phyloP scores from a whole-genome alignment of 2,888 invertebrate species.

The Aphodius granarius region DNA sequence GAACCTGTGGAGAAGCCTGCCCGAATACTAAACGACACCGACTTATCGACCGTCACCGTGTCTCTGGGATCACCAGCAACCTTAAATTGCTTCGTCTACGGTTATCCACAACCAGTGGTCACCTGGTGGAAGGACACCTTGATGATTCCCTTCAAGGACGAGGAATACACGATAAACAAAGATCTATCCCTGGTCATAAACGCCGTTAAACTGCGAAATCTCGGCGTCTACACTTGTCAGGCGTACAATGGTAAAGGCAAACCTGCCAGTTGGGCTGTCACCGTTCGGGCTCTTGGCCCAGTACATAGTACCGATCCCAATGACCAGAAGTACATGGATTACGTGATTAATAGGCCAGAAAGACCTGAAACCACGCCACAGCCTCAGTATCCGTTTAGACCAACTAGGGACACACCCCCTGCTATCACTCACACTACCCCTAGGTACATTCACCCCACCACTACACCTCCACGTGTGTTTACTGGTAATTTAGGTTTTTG shows the following conservation, averaged over 20 bases:
- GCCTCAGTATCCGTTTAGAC: constrained; percentile 47
- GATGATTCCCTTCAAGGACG: constrained; percentile 73
- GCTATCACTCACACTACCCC: constrained; percentile 6
- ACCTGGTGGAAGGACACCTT: constrained; percentile 82
- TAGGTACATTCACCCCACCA: constrained; percentile 17
- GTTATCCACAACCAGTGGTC: constrained; percentile 76
- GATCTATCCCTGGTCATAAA: constrained; percentile 77
- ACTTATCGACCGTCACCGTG: constrained; percentile 66
- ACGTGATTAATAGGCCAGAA: constrained; percentile 59
- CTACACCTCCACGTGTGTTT: constrained; percentile 20
- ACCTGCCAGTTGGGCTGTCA: constrained; percentile 76
- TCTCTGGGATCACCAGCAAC: constrained; percentile 70
- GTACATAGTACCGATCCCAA: constrained; percentile 61
- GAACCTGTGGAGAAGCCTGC: constrained; percentile 31
- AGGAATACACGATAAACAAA: constrained; percentile 69
- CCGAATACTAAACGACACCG: constrained; percentile 56
- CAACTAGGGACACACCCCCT: constrained; percentile 40
- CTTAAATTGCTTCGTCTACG: constrained; percentile 80
- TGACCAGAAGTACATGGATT: constrained; percentile 63
- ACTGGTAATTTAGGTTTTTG: constrained; percentile 21
- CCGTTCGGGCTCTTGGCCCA: constrained; percentile 72
- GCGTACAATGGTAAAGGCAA: constrained; percentile 79
- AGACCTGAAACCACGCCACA: constrained; percentile 47
- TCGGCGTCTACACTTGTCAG: constrained; percentile 87
- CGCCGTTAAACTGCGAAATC: constrained; percentile 68